Evolutionary conservation across 2,113 vertebrate genomes (phyloP).

Genomic region (Myrmophylax atrothorax): DNA sequence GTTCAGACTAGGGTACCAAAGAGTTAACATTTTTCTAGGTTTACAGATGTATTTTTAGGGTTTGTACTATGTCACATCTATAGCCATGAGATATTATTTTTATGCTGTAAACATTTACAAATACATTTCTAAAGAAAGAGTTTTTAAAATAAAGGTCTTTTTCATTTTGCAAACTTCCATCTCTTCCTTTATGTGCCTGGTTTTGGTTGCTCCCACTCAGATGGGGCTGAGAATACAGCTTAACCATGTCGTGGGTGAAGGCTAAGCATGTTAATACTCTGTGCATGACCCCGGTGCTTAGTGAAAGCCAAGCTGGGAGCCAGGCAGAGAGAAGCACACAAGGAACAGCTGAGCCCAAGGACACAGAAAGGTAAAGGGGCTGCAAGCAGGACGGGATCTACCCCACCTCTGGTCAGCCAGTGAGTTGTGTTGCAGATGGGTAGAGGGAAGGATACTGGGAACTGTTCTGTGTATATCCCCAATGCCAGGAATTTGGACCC

Average conservation of each 20-base stretch:
- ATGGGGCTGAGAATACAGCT: slow-evolving; percentile 4
- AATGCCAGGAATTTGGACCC: background rate
- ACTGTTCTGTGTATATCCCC: background rate
- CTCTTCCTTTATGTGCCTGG: background rate
- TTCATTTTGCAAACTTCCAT: slow-evolving; percentile 65
- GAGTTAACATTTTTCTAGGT: slow-evolving; percentile 75
- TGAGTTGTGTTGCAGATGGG: background rate
- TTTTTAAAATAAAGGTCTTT: slow-evolving; percentile 77
- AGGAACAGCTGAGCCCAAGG: background rate
- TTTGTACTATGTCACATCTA: slow-evolving; percentile 74
- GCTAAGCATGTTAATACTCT: slow-evolving; percentile 49
- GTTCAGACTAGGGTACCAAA: slow-evolving; percentile 76
- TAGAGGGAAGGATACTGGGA: background rate
- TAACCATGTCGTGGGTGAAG: background rate
- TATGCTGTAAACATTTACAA: slow-evolving; percentile 74
- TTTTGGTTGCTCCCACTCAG: background rate
- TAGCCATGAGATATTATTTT: slow-evolving; percentile 74
- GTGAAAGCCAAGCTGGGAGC: background rate
- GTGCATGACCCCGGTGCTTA: slow-evolving; percentile 1
- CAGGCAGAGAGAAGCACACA: slow-evolving; percentile 8
- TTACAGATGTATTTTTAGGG: slow-evolving; percentile 75
- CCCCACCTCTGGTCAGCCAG: background rate
- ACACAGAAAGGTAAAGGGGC: background rate
- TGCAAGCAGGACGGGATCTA: background rate
- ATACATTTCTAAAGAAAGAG: slow-evolving; percentile 60